A percentile compares a stretch with the other conserved stretches of the same genome.
Conservation (phyloP, 2,797 vertebrate species). For the Botia kubotai region DNA sequence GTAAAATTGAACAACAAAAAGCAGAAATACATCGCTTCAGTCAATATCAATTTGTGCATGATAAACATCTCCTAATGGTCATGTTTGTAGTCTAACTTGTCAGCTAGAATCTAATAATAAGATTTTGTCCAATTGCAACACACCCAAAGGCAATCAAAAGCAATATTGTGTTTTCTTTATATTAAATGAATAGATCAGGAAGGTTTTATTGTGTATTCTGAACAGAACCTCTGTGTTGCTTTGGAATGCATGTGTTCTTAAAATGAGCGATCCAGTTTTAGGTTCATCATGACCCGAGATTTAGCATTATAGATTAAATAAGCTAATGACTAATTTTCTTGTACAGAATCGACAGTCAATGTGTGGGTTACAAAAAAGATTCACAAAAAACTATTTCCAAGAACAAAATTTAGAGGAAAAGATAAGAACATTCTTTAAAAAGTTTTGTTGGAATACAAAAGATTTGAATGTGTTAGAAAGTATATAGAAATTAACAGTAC, state of each 20-base stretch:
- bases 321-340: too few species aligned
- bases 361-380: too few species aligned
- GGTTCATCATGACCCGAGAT: too few species aligned
- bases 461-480: neutral
- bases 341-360: too few species aligned
- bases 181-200: constrained; percentile 16
- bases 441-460: neutral
- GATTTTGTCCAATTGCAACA: constrained; percentile 28
- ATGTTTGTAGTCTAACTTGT: constrained; percentile 47
- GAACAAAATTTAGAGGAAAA: too few species aligned
- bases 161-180: constrained; percentile 26
- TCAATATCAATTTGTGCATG: constrained; percentile 46
- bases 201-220: neutral
- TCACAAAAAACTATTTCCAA: too few species aligned
- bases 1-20: constrained; percentile 35
- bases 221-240: constrained; percentile 6
- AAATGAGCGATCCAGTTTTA: too few species aligned
- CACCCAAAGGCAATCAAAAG: constrained; percentile 49
- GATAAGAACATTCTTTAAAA: too few species aligned
- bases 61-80: constrained; percentile 31
- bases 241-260: neutral
- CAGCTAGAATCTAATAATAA: constrained; percentile 38
- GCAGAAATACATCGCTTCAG: constrained; percentile 41
- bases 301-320: too few species aligned
- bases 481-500: neutral